Evolutionary conservation across 2,113 vertebrate species (phyloP), one percentile per base, ranked within the genome.

Genomic region (Mola mola): DNA sequence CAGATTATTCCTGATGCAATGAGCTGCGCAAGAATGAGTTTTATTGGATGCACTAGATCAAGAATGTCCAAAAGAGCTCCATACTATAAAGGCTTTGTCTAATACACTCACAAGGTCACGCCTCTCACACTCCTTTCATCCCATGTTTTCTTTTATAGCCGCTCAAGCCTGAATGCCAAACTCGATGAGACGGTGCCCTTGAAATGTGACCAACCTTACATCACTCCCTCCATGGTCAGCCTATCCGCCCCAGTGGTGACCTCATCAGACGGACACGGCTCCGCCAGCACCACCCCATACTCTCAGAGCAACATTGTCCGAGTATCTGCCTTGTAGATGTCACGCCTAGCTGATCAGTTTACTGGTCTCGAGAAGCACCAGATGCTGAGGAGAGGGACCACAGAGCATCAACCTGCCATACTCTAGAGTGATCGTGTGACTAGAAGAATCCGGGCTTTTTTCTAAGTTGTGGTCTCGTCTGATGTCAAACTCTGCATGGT

Each of bases 151-250:
- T 64, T 42, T 70, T 15, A n/a, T 85, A 99, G 97, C 79, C 95
- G 96, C 85, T 96, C 97, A 92, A 95, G 94, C 89, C 92, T 99
- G 92, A 99, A 99, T 71, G 96, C 96, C 91, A 98, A 98, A 93
- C 92, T 96, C 69, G 93, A 96, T 68, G 94, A 96, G 82, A 95
- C 94, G 1, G 79, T 95, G 87, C 95, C 95, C 87, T 92, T 98
- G 92, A 98, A 99, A 93, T 96, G 95, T 90, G 95, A 96, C 79
- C 91, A 94, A 83, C 91, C 95, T 83, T 99, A 97, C 59, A 93
- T 98, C 91, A 96, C 95, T 34, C 95, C 96, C 85, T 94, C 95
- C 92, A 95, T 98, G 95, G 97, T 99, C 88, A 96, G 94, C 92
- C 94, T 96, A 82, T 94, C 95, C 1, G 95, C 94, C 63, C 94